phyloP scores from a whole-genome alignment of 2,888 invertebrate species.

The Heliconius charithonia region DNA sequence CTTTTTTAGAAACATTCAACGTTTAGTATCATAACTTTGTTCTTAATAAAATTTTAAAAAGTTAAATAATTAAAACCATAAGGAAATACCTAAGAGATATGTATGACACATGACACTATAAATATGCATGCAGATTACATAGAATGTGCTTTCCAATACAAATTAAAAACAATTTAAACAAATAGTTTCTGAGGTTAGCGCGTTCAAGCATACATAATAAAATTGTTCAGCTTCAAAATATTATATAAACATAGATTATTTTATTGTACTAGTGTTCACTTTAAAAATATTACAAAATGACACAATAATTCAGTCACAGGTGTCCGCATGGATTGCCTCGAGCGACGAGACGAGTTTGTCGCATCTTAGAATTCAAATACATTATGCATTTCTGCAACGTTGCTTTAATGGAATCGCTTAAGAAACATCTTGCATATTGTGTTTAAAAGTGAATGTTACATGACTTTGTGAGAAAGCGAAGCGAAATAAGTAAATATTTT shows the following conservation, averaged over 20 bases:
- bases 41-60: no score
- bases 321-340: conserved; percentile 30
- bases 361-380: conserved; percentile 33
- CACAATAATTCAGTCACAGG: conserved; percentile 28
- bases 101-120: no score
- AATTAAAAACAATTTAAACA: no score
- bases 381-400: conserved; percentile 33
- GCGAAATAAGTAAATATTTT: neutral
- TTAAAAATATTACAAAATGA: conserved; percentile 2
- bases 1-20: no score
- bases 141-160: no score
- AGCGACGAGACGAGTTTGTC: conserved; percentile 30
- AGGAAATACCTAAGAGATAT: no score
- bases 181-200: no score
- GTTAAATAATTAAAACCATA: no score
- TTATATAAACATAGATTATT: neutral
- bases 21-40: no score
- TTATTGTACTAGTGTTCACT: neutral
- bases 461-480: neutral
- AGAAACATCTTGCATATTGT: conserved; percentile 16
- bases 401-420: conserved; percentile 32
- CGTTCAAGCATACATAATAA: no score
- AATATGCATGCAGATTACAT: no score
- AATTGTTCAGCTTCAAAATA: no score
- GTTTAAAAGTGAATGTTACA: conserved; percentile 13